A percentile compares a stretch with the other conserved stretches of the same genome.
Evolutionary conservation across 2,797 vertebrate genomes (phyloP).

Genomic region (Emydoidea blandingii): DNA sequence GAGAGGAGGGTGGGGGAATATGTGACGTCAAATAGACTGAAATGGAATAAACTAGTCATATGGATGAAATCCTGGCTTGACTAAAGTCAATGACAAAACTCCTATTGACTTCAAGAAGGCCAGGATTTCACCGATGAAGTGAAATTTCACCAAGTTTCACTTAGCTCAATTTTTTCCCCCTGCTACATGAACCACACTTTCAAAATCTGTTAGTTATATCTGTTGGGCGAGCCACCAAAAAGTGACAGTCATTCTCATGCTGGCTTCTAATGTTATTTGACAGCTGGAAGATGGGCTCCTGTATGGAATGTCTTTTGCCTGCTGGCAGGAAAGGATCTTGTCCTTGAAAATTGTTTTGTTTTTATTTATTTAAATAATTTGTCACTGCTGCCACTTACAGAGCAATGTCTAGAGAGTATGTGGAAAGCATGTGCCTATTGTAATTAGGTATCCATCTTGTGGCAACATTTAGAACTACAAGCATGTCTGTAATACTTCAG

Average conservation of each 20-base stretch:
- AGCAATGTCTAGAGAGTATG: background rate
- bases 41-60: background rate
- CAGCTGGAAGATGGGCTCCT: background rate
- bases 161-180: background rate
- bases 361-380: background rate
- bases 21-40: background rate
- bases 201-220: background rate
- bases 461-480: background rate
- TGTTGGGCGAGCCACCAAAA: background rate
- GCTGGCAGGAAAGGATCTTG: background rate
- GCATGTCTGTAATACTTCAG: background rate
- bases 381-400: background rate
- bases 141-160: background rate
- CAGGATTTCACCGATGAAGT: background rate
- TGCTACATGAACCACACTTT: background rate
- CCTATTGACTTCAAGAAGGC: background rate
- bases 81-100: background rate
- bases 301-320: background rate
- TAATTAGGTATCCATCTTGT: too few species aligned
- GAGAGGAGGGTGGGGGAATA: background rate
- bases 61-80: background rate
- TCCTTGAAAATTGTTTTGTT: background rate
- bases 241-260: background rate
- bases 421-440: background rate
- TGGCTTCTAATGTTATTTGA: background rate